phyloP scores from a whole-genome alignment of 2,113 vertebrate genomes.

The Potamarius usumacintae region DNA sequence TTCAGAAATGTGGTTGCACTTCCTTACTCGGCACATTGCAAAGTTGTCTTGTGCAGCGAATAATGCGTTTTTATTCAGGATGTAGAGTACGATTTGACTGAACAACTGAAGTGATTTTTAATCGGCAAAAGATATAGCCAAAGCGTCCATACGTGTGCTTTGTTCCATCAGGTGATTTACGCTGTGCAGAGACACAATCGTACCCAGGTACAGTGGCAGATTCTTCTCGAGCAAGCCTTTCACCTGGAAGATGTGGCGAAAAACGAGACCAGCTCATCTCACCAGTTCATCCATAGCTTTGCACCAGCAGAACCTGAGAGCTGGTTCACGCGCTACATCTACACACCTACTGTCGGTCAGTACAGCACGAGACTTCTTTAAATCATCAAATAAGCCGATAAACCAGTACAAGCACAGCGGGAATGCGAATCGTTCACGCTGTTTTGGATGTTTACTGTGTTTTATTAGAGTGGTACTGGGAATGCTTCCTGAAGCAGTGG shows the following conservation, averaged over 20 bases:
- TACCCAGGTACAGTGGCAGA: constrained; percentile 93
- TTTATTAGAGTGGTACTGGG: constrained; percentile 93
- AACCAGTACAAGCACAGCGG: background rate
- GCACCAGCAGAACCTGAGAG: constrained; percentile 77
- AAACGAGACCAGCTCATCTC: constrained; percentile 87
- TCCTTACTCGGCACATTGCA: background rate
- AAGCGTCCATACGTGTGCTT: background rate
- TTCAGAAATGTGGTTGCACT: background rate
- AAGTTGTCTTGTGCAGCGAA: too few relatives aligned
- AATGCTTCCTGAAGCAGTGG: constrained; percentile 89
- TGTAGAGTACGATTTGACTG: too few relatives aligned
- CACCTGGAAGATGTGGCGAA: constrained; percentile 94
- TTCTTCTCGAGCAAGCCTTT: constrained; percentile 92
- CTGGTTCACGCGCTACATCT: constrained; percentile 84
- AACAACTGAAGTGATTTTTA: too few relatives aligned
- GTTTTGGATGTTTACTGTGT: background rate
- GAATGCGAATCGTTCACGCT: background rate
- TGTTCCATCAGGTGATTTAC: constrained; percentile 83
- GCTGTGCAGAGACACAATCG: constrained; percentile 92
- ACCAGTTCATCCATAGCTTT: constrained; percentile 89
- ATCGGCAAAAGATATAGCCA: too few relatives aligned
- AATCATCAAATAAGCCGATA: background rate
- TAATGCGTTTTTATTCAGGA: too few relatives aligned
- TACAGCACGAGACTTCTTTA: background rate
- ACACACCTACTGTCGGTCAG: constrained; percentile 85